These are phyloP conservation scores for Charadrius vociferus DNA, from an alignment of 2,113 vertebrate genomes.

Conservation along the genomic window DNA sequence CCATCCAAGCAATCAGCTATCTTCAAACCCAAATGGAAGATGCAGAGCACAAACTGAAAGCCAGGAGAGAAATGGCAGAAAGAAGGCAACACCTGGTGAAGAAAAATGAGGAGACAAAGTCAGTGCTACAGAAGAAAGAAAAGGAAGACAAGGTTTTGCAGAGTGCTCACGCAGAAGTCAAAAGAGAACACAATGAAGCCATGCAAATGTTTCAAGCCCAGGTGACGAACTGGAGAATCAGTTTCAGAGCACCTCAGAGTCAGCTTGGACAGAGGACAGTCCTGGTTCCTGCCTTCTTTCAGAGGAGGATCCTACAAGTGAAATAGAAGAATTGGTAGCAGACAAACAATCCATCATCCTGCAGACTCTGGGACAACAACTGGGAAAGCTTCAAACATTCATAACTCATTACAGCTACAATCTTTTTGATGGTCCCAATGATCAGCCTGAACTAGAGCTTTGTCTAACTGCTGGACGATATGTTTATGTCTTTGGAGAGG, in stretches of 20 bases:
- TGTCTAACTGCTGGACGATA: background rate
- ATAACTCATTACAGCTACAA: fast-evolving
- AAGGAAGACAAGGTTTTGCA: constrained; percentile 81
- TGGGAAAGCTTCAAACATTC: background rate
- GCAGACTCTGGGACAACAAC: background rate
- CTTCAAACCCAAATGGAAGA: constrained; percentile 88
- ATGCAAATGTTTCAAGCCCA: background rate
- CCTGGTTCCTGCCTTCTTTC: background rate
- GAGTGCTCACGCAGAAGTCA: constrained; percentile 77
- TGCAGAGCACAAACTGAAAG: constrained; percentile 83
- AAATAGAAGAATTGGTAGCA: background rate
- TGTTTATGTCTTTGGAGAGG: background rate
- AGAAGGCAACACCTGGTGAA: constrained; percentile 85
- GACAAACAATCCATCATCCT: background rate
- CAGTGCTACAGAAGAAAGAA: constrained; percentile 80
- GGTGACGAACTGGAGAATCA: background rate
- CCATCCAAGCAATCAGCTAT: constrained; percentile 80
- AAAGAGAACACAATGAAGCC: constrained; percentile 75
- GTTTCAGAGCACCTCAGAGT: background rate
- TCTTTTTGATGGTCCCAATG: background rate
- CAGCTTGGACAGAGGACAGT: background rate
- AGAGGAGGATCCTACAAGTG: background rate
- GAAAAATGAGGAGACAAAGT: constrained; percentile 83
- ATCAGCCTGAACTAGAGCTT: background rate
- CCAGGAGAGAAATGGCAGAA: constrained; percentile 85